Conservation (phyloP, 1,140 invertebrate genomes). For the Pararge aegeria region DNA sequence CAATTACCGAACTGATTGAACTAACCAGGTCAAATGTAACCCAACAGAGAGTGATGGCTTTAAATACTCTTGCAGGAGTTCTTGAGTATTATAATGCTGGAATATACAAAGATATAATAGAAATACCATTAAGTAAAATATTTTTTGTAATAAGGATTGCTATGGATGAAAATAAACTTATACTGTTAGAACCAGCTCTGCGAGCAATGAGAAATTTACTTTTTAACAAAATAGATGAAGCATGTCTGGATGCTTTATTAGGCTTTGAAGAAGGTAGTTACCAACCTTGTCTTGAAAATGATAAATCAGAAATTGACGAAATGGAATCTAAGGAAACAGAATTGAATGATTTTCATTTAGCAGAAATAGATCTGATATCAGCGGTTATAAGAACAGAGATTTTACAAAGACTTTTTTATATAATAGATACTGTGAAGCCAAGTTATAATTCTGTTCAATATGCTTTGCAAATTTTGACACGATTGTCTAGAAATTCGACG, state of each 20-base stretch:
- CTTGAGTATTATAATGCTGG: conserved; percentile 86
- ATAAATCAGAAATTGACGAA: conserved; percentile 76
- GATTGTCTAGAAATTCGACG: conserved; percentile 84
- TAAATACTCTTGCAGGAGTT: conserved; percentile 89
- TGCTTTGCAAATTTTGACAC: conserved; percentile 85
- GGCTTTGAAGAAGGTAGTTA: conserved; percentile 84
- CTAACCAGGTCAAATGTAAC: conserved; percentile 83
- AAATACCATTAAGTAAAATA: conserved; percentile 84
- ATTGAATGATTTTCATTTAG: conserved; percentile 91
- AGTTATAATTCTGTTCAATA: conserved; percentile 83
- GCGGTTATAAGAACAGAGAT: conserved; percentile 89
- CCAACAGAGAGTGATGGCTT: conserved; percentile 90
- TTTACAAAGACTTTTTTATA: conserved; percentile 86
- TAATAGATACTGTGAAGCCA: conserved; percentile 83
- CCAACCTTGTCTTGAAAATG: conserved; percentile 82
- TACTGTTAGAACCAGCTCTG: conserved; percentile 86
- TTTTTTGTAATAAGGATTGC: conserved; percentile 91
- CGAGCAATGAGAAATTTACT: conserved; percentile 87
- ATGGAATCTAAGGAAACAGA: conserved; percentile 83
- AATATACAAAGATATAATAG: conserved; percentile 85
- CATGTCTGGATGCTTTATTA: conserved; percentile 84
- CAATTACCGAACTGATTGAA: conserved; percentile 91
- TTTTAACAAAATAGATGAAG: conserved; percentile 88
- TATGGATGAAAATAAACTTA: conserved; percentile 89
- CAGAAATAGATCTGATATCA: conserved; percentile 87